Base-by-base conservation (phyloP, 2,888 invertebrate genomes). In the Drosophila anomalata region DNA sequence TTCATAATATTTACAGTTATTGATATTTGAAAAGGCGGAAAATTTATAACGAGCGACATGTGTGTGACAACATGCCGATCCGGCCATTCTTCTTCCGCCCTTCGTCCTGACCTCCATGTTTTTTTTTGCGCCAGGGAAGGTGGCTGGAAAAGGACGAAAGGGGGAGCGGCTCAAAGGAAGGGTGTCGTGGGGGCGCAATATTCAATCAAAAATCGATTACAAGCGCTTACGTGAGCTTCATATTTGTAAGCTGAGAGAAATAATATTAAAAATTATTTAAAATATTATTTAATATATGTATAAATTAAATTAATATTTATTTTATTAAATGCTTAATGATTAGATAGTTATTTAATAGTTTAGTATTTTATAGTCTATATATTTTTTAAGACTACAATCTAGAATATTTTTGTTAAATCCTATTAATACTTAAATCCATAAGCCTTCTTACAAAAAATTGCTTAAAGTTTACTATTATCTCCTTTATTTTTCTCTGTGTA, bases 121-220 rank as follows among this genome's bases (percentile, higher is more conserved):
- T 14, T 42, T 17, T 33, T 36, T n/a, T n/a, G 0, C 33, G 41
- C 17, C 41, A 5, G 39, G 6, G 14, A 39, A 39, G 39, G 39
- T 39, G 39, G 39, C 7, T 14, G 14, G 20, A 44, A 17, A 12
- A 36, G 42, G 20, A 22, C 14, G n/a, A n/a, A 41, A 20, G 14
- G 14, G 65, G 29, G 4, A 39, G 17, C 17, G 36, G 14, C 5
- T 12, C 12, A 52, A 42, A 46, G 55, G 84, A 68, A 71, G 74
- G 76, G 77, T 69, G 79, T 61, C 24, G 14, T 75, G 73, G 77
- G 79, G 67, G 81, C 68, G 78, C 86, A 85, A 91, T 91, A 91
- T 91, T 91, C 91, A 91, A 91, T 91, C 91, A 91, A 91, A 91
- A 91, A 91, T 91, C 91, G 91, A 91, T 91, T 91, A 91, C 89